A percentile compares a stretch with the other conserved stretches of the same genome.
phyloP scores from a whole-genome alignment of 2,888 invertebrate species.

The Helicoverpa assulta region DNA sequence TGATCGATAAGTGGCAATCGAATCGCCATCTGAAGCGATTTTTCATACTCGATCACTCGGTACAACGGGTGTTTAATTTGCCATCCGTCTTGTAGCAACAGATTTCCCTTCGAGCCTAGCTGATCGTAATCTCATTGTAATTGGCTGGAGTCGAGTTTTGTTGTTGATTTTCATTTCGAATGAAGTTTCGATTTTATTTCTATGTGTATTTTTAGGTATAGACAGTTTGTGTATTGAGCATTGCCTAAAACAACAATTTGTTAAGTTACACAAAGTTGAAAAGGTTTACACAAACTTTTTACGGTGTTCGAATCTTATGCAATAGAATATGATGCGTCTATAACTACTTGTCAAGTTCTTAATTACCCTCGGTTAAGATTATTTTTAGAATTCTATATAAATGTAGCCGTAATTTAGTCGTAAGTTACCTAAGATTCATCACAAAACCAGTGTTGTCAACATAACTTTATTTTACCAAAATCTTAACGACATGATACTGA shows the following conservation, averaged over 20 bases:
- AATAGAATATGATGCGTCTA: too few species aligned
- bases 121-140: slow-evolving; percentile 61
- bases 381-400: too few species aligned
- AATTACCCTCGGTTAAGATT: too few species aligned
- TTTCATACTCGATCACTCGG: slow-evolving; percentile 87
- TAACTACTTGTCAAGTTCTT: too few species aligned
- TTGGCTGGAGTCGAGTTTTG: slow-evolving; percentile 30
- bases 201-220: background rate
- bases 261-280: too few species aligned
- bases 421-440: too few species aligned
- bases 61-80: slow-evolving; percentile 80
- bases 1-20: slow-evolving; percentile 74
- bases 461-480: background rate
- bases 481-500: background rate
- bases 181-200: background rate
- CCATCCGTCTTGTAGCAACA: slow-evolving; percentile 84
- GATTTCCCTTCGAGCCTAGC: slow-evolving; percentile 68
- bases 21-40: slow-evolving; percentile 82
- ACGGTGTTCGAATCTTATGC: too few species aligned
- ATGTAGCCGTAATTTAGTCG: too few species aligned
- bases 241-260: too few species aligned
- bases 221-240: too few species aligned
- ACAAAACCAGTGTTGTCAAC: too few species aligned
- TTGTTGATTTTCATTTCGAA: slow-evolving; percentile 5
- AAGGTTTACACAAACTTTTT: background rate